Evolutionary conservation across 2,888 invertebrate genomes (phyloP).

Genomic region (Dicyrtoma fusca): DNA sequence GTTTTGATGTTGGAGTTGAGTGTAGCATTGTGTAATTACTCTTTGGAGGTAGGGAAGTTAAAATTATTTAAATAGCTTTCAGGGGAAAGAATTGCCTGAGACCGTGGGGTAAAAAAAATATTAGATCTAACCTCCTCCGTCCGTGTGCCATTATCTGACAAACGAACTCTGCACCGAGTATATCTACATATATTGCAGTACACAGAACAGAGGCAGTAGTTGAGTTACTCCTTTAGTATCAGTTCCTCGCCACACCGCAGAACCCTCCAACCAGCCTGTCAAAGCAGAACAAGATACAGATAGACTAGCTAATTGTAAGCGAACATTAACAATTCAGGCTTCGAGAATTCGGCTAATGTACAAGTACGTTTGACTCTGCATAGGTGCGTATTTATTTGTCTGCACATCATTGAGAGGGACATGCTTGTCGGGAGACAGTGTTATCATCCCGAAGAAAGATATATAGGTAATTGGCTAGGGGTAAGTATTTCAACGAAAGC

Average conservation of each 20-base stretch:
- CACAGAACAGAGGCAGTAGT: constrained; percentile 23
- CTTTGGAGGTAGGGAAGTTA: constrained; percentile 16
- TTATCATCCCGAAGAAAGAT: too few relatives aligned
- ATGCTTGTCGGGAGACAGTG: neutral
- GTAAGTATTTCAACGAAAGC: neutral
- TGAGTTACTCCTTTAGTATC: constrained; percentile 31
- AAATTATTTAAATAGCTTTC: constrained; percentile 34
- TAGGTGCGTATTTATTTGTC: neutral
- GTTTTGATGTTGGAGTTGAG: constrained; percentile 7
- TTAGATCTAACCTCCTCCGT: neutral
- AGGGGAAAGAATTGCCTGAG: constrained; percentile 8
- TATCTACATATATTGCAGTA: too few relatives aligned
- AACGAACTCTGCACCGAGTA: too few relatives aligned
- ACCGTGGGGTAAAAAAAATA: neutral
- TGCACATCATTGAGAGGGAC: neutral
- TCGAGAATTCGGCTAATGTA: neutral
- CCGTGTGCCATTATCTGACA: neutral
- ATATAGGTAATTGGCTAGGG: neutral
- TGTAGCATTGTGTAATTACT: neutral
- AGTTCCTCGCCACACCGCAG: constrained; percentile 20
- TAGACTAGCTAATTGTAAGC: neutral
- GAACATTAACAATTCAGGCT: neutral
- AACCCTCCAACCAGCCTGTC: neutral
- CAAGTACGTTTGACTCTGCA: neutral
- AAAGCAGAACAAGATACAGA: neutral